Evolutionary conservation across 1,140 invertebrate genomes (phyloP).

Genomic region (Rhyacophila brunnea): DNA sequence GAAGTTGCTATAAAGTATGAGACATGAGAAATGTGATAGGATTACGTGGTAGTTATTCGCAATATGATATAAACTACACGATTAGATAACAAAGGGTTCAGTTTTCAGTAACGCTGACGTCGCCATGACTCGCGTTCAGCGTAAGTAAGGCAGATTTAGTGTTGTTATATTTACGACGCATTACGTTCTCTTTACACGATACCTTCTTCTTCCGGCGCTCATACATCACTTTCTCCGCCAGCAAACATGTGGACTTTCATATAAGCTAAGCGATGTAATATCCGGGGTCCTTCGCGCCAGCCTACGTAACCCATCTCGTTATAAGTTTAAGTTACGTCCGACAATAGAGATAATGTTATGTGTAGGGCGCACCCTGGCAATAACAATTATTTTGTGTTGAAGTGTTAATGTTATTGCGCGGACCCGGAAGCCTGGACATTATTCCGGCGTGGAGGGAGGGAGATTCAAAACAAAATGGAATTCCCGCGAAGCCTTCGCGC

Average conservation of each 20-base stretch:
- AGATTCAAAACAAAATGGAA: slow-evolving; percentile 30
- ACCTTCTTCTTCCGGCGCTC: slow-evolving; percentile 11
- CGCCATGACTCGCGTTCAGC: neutral
- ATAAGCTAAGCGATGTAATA: slow-evolving; percentile 23
- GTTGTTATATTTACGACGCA: slow-evolving; percentile 26
- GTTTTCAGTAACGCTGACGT: no score
- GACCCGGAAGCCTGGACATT: slow-evolving; percentile 16
- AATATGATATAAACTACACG: no score
- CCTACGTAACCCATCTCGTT: slow-evolving; percentile 27
- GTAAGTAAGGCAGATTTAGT: slow-evolving; percentile 17
- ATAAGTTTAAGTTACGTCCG: slow-evolving; percentile 30
- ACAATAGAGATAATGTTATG: slow-evolving; percentile 30
- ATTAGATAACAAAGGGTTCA: no score
- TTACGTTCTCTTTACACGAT: slow-evolving; percentile 21
- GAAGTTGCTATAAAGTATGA: no score
- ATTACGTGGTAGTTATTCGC: no score
- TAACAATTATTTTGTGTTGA: slow-evolving; percentile 37
- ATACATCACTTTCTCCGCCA: slow-evolving; percentile 21
- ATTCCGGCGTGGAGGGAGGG: slow-evolving; percentile 2
- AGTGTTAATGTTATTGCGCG: slow-evolving; percentile 35
- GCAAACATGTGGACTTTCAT: slow-evolving; percentile 1
- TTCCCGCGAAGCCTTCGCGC: slow-evolving; percentile 6
- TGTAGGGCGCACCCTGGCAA: slow-evolving; percentile 20
- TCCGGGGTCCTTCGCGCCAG: slow-evolving; percentile 7
- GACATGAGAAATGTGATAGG: no score